Evolutionary conservation across 37 sponge, comb jelly and placozoan genomes (phyloP), one percentile per base, ranked within the genome.

Genomic region (Agelas oroides): DNA sequence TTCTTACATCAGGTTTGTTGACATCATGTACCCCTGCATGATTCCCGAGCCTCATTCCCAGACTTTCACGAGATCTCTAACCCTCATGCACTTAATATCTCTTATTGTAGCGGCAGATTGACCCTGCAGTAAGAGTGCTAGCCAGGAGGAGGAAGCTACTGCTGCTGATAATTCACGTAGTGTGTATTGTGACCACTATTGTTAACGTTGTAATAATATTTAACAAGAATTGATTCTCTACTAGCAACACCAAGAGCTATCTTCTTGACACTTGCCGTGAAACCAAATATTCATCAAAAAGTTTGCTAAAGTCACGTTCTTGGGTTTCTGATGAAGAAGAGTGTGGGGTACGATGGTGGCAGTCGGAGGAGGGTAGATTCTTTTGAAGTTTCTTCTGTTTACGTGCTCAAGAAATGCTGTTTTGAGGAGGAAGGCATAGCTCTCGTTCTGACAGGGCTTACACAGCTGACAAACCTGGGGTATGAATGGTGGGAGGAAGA

Each of bases 371-470:
- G 90, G 89, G 41, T 79, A 36, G 19, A 92, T 57, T 79, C 93
- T 56, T 3, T 23, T 23, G 73, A 85, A 93, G 71, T 80, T 85
- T 20, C 93, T 53, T 11, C 93, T 60, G 19, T 70, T 66, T 11
- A 85, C 54, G 59, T 88, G 89, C 35, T 93, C 93, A 35, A 93
- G 82, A 59, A 93, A 89, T 0, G 90, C 93, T 18, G 54, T 56
- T 73, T 93, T 89, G 30, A 93, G 72, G 0, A 58, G 59, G 21
- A 75, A 54, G 3, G 89, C 24, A 15, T 63, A 37, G 31, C 78
- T 36, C 35, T 61, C 18, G 6, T 34, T 59, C 21, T 23, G 63
- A 80, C 93, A 93, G 11, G 56, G 37, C 15, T 62, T 30, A 57
- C 93, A 93, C 54, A 93, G 62, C 37, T 59, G 38, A 38, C 93